These are phyloP conservation scores for Triplophysa tibetana DNA, from an alignment of 2,113 vertebrate species.

Conservation along the genomic window DNA sequence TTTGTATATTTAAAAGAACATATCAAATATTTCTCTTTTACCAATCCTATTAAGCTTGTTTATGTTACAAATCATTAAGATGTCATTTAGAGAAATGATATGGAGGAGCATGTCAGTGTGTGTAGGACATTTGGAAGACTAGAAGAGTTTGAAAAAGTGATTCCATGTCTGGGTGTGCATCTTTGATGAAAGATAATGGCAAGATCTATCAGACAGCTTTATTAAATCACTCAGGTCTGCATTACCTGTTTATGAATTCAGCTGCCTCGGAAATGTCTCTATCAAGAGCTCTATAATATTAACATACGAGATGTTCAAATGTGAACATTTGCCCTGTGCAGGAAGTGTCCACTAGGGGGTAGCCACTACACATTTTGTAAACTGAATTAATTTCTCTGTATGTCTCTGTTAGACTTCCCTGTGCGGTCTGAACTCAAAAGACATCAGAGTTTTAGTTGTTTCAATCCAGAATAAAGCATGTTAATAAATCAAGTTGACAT, in stretches of 20 bases:
- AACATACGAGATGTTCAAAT: background rate
- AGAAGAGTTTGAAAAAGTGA: slow-evolving; percentile 15
- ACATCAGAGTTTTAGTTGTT: background rate
- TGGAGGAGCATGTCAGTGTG: background rate
- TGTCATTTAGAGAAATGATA: background rate
- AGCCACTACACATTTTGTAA: slow-evolving; percentile 46
- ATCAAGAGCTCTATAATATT: background rate
- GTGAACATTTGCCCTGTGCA: background rate
- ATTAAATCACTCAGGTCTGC: slow-evolving; percentile 3
- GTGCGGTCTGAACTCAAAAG: background rate
- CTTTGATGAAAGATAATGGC: slow-evolving; percentile 41
- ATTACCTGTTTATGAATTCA: slow-evolving; percentile 15
- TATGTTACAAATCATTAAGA: background rate
- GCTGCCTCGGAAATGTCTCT: background rate
- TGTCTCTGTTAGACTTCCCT: background rate
- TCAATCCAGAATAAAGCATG: background rate
- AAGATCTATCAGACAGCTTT: slow-evolving; percentile 4
- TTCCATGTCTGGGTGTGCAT: slow-evolving; percentile 3
- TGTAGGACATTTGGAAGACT: slow-evolving; percentile 10
- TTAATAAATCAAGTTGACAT: too few species aligned
- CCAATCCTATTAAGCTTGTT: background rate
- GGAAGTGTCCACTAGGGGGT: slow-evolving; percentile 70
- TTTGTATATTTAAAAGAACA: background rate
- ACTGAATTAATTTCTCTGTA: background rate
- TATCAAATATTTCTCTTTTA: background rate